Evolutionary conservation across 2,797 vertebrate species (phyloP).

Genomic region (Chrysocyon brachyurus): DNA sequence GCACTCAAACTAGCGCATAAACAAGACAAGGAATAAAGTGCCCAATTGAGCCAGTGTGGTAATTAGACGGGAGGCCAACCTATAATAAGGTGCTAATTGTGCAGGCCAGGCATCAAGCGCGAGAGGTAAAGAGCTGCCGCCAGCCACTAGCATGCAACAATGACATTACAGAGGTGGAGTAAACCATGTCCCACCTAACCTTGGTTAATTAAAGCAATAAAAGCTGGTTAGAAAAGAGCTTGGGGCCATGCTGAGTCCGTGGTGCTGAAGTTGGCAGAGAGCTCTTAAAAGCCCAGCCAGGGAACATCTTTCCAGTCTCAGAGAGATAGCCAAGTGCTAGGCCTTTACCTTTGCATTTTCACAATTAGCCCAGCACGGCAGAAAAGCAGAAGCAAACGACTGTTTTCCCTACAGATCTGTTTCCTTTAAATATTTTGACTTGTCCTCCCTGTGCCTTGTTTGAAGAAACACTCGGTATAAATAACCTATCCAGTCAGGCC

Average conservation of each 20-base stretch:
- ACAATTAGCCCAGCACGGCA: not conserved
- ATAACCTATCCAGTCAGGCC: not conserved
- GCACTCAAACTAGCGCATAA: constrained; percentile 29
- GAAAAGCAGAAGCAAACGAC: not conserved
- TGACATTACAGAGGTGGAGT: not conserved
- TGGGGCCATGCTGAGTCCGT: not conserved
- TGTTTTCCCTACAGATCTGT: not conserved
- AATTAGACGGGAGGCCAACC: constrained; percentile 57
- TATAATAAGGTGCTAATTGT: constrained; percentile 74
- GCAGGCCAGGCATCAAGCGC: constrained; percentile 17
- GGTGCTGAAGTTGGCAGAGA: constrained; percentile 20
- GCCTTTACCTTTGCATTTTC: not conserved
- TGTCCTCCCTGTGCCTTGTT: not conserved
- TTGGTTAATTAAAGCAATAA: constrained; percentile 59
- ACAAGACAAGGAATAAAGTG: constrained; percentile 68
- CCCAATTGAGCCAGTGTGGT: constrained; percentile 31
- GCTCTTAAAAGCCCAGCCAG: not conserved
- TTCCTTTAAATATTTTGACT: constrained; percentile 16
- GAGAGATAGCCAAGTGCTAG: not conserved
- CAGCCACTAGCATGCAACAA: not conserved
- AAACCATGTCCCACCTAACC: constrained; percentile 17
- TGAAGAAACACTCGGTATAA: not conserved
- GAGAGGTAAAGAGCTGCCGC: not conserved
- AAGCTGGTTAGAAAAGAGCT: constrained; percentile 25
- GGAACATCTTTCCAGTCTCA: not conserved